A percentile compares a stretch with the other conserved stretches of the same genome.
phyloP scores from a whole-genome alignment of 2,888 invertebrate genomes.

The Aleiodes testaceus region DNA sequence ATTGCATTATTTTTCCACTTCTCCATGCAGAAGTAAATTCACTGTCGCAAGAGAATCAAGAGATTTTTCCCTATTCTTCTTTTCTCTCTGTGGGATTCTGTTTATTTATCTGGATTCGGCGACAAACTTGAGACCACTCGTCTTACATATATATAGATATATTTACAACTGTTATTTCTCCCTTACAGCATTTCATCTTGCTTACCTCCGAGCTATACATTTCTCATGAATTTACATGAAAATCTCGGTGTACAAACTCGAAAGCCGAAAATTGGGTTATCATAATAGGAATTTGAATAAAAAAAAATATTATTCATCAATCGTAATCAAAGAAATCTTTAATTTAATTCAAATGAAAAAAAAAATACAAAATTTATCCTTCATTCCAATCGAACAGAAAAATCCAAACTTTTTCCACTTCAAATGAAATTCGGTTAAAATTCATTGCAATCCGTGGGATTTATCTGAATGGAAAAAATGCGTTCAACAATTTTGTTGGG shows the following conservation, averaged over 20 bases:
- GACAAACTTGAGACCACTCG: conserved; percentile 8
- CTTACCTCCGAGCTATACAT: background rate
- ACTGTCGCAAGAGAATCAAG: background rate
- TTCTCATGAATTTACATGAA: conserved; percentile 19
- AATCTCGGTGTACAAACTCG: conserved; percentile 24
- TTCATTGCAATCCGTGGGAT: too few species aligned
- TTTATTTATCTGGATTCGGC: conserved; percentile 10
- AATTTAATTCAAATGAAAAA: too few species aligned
- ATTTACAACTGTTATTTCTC: conserved; percentile 14
- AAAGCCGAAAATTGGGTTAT: conserved; percentile 14
- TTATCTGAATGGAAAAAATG: too few species aligned
- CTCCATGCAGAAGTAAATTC: too few species aligned
- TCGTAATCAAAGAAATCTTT: too few species aligned
- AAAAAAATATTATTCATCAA: too few species aligned
- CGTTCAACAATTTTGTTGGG: too few species aligned
- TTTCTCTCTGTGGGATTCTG: background rate
- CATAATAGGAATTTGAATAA: conserved; percentile 3
- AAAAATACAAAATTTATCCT: too few species aligned
- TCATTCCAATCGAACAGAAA: too few species aligned
- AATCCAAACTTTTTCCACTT: too few species aligned
- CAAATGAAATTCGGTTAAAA: too few species aligned
- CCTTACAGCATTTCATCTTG: conserved; percentile 16
- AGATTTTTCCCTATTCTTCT: background rate
- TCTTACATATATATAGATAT: background rate
- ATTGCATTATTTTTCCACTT: too few species aligned